Percentiles rank a stretch among this genome's conserved stretches.
These are phyloP conservation scores for Strix aluco DNA, from an alignment of 2,113 vertebrate species.

Conservation along the genomic window DNA sequence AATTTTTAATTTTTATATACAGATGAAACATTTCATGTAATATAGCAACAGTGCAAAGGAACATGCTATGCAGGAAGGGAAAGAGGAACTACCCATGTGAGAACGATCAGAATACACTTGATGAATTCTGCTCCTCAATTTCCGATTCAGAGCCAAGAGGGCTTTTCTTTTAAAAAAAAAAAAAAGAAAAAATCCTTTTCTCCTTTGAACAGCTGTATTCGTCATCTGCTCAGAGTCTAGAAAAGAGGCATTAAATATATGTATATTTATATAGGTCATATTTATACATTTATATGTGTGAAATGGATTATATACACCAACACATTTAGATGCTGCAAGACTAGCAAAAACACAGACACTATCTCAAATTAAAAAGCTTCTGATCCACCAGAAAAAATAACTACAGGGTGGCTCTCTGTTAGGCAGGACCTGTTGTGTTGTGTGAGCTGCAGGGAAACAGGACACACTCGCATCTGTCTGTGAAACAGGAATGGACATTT, in stretches of 20 bases:
- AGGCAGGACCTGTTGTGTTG: not conserved
- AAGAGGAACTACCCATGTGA: conserved; percentile 44
- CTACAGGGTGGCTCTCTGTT: not conserved
- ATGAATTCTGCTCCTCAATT: conserved; percentile 61
- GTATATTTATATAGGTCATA: conserved; percentile 60
- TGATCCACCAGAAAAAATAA: conserved; percentile 47
- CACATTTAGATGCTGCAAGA: conserved; percentile 63
- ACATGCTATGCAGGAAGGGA: conserved; percentile 38
- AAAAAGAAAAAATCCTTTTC: not conserved
- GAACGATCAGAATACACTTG: conserved; percentile 33
- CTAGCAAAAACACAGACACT: conserved; percentile 59
- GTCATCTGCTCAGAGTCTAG: conserved; percentile 70
- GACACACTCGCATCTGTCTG: conserved; percentile 34
- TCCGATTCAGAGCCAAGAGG: conserved; percentile 55
- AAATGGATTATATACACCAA: conserved; percentile 56
- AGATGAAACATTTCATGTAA: conserved; percentile 79
- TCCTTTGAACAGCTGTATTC: conserved; percentile 70
- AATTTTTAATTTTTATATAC: conserved; percentile 89
- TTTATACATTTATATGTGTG: conserved; percentile 44
- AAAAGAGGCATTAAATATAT: conserved; percentile 49
- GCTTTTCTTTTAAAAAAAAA: not conserved
- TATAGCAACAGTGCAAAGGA: conserved; percentile 72
- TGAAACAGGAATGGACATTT: not conserved
- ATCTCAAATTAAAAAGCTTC: conserved; percentile 51
- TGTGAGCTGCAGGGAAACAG: conserved; percentile 28